Conservation (phyloP, 2,888 invertebrate species). For the Campaea margaritaria region DNA sequence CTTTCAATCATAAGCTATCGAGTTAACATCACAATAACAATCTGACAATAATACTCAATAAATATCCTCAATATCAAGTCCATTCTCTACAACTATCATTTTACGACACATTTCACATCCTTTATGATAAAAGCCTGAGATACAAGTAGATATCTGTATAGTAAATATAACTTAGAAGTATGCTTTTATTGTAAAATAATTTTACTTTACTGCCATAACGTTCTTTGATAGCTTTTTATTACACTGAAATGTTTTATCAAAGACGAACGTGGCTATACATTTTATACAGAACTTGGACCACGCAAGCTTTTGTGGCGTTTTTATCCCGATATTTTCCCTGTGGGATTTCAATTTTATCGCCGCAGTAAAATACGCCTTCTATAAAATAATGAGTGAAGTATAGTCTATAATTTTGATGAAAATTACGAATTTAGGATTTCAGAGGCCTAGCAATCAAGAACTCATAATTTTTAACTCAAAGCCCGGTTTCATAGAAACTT, state of each 20-base stretch:
- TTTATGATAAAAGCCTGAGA: conserved; percentile 12
- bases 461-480: too few relatives aligned
- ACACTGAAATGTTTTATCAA: conserved; percentile 16
- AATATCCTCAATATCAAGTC: conserved; percentile 3
- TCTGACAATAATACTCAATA: background rate
- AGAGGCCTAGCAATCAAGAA: too few relatives aligned
- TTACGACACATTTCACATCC: conserved; percentile 11
- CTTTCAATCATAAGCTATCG: too few relatives aligned
- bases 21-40: background rate
- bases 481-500: too few relatives aligned
- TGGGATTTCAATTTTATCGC: conserved; percentile 3
- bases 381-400: background rate
- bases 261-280: conserved; percentile 22
- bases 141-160: too few relatives aligned
- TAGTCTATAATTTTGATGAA: too few relatives aligned
- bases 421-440: too few relatives aligned
- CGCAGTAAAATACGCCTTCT: background rate
- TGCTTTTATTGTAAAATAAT: conserved; percentile 2
- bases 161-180: background rate
- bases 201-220: background rate
- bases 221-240: conserved; percentile 10
- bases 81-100: conserved; percentile 5
- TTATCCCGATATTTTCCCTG: conserved; percentile 12
- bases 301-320: conserved; percentile 1
- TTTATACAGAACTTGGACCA: conserved; percentile 8